These are phyloP conservation scores for Tipula helvola DNA, from an alignment of 2,888 invertebrate species.

Conservation along the genomic window DNA sequence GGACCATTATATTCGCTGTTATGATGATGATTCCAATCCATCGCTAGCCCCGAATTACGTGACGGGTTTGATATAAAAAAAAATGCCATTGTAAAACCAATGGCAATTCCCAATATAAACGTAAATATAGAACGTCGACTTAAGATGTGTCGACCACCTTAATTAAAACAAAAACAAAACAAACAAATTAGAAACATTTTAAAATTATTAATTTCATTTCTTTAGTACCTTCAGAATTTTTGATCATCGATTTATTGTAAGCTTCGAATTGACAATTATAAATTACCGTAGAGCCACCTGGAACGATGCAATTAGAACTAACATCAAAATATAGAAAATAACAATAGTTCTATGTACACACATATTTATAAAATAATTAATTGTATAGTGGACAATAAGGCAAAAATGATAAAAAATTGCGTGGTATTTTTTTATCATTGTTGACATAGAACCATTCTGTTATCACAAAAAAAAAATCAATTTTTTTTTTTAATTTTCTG, in stretches of 20 bases:
- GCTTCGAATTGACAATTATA: background rate
- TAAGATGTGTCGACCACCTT: background rate
- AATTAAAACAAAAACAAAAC: background rate
- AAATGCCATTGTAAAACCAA: constrained; percentile 33
- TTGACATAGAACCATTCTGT: no score
- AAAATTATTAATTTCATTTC: background rate
- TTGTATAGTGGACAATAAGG: no score
- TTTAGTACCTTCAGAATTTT: background rate
- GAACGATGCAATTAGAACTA: background rate
- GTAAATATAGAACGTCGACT: constrained; percentile 18
- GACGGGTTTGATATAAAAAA: constrained; percentile 27
- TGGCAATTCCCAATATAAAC: constrained; percentile 31
- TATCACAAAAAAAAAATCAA: no score
- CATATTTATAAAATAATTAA: no score
- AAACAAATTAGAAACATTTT: background rate
- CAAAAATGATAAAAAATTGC: no score
- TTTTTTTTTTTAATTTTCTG: no score
- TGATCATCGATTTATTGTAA: background rate
- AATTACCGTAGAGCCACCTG: background rate
- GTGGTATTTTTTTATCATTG: no score
- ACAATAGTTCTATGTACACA: no score
- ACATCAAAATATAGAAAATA: background rate
- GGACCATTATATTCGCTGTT: constrained; percentile 30
- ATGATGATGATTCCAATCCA: constrained; percentile 20
- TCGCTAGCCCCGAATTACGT: constrained; percentile 23